Evolutionary conservation across 2,113 vertebrate species (phyloP).

Genomic region (Turdus rufiventris): DNA sequence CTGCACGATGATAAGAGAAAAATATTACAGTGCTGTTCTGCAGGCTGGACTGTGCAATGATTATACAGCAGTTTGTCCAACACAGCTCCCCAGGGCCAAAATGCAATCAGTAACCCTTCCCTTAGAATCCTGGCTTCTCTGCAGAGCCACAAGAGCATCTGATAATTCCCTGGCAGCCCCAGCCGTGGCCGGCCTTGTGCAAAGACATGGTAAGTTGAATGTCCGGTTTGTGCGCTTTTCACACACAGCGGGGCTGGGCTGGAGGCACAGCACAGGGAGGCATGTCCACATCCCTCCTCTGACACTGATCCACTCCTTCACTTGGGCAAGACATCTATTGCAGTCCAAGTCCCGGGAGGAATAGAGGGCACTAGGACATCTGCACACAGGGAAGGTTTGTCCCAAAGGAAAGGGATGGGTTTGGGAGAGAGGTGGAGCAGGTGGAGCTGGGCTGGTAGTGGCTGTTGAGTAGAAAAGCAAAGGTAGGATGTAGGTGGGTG

Average conservation of each 20-base stretch:
- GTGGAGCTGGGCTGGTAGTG: not conserved
- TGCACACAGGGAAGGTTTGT: not conserved
- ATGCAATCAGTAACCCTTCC: slow-evolving; percentile 33
- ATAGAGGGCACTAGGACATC: not conserved
- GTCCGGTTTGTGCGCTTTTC: not conserved
- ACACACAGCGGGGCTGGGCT: not conserved
- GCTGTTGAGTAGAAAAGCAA: not conserved
- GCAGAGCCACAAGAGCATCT: slow-evolving; percentile 11
- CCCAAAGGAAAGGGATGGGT: not conserved
- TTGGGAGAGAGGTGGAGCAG: not conserved
- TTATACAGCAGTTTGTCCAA: slow-evolving; percentile 40
- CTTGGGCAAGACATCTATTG: not conserved
- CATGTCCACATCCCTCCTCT: not conserved
- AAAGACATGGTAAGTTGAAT: not conserved
- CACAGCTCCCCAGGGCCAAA: slow-evolving; percentile 1
- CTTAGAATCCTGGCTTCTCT: slow-evolving; percentile 19
- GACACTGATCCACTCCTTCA: not conserved
- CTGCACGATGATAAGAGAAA: not conserved
- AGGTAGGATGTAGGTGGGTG: not conserved
- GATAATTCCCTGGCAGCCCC: slow-evolving; percentile 13
- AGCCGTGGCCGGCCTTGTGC: not conserved
- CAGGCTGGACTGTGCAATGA: not conserved
- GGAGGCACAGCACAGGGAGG: not conserved
- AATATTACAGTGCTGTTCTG: not conserved
- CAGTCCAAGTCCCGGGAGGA: not conserved